phyloP scores from a whole-genome alignment of 2,113 vertebrate genomes.

The Chaenogobius annularis region DNA sequence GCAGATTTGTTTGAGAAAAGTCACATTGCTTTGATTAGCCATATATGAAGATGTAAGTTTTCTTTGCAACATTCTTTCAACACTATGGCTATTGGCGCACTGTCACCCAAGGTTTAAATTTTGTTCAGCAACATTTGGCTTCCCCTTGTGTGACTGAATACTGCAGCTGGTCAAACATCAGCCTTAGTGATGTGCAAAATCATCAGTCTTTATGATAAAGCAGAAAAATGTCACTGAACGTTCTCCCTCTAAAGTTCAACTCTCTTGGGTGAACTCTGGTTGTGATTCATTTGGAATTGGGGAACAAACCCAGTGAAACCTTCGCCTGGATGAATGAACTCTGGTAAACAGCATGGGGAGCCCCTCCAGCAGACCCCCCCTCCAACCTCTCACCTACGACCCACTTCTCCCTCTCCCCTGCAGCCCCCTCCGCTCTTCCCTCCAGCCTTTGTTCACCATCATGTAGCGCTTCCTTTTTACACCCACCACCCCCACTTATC shows the following conservation, averaged over 20 bases:
- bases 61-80: too few relatives aligned
- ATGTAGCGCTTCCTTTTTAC: slow-evolving; percentile 67
- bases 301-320: background rate
- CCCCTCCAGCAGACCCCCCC: slow-evolving; percentile 50
- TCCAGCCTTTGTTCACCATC: slow-evolving; percentile 63
- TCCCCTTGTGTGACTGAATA: background rate
- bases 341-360: slow-evolving; percentile 56
- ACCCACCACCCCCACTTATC: slow-evolving; percentile 25
- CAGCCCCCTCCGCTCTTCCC: slow-evolving; percentile 52
- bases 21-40: too few relatives aligned
- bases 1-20: too few relatives aligned
- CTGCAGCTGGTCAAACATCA: background rate
- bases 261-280: background rate
- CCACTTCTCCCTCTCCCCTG: slow-evolving; percentile 60
- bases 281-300: background rate
- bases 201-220: background rate
- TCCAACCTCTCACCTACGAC: slow-evolving; percentile 61
- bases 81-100: too few relatives aligned
- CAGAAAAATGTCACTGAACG: background rate
- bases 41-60: too few relatives aligned
- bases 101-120: too few relatives aligned
- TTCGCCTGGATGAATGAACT: background rate
- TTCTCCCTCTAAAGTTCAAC: background rate
- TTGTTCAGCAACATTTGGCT: background rate
- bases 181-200: background rate